phyloP scores from a whole-genome alignment of 2,797 vertebrate species.

The Xiphorhynchus erythropygius region DNA sequence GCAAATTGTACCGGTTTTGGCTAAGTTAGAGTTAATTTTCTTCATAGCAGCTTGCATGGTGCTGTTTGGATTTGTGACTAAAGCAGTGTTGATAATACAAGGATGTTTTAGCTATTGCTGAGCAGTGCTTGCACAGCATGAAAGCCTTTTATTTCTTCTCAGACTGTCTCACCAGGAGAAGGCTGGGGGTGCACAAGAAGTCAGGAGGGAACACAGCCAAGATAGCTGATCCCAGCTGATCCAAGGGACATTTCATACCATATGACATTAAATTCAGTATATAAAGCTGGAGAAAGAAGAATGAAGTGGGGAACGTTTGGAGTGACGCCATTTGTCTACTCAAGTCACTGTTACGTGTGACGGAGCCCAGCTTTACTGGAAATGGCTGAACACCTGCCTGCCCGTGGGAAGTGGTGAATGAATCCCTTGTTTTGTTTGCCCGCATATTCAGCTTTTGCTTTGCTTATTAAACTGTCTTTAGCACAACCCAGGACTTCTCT shows the following conservation, averaged over 20 bases:
- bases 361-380: background rate
- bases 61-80: background rate
- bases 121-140: background rate
- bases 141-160: background rate
- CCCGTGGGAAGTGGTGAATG: accelerated
- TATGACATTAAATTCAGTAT: accelerated
- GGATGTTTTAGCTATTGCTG: background rate
- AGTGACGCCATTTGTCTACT: background rate
- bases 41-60: background rate
- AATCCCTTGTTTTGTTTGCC: background rate
- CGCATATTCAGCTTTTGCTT: background rate
- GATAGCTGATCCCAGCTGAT: background rate
- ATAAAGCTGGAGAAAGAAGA: background rate
- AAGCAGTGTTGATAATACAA: background rate
- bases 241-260: background rate
- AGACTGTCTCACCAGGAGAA: background rate
- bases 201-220: accelerated
- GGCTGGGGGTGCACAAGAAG: background rate
- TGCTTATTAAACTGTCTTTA: background rate
- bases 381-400: background rate
- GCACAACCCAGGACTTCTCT: background rate
- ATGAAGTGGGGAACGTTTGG: background rate
- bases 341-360: accelerated
- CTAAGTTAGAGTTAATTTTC: background rate
- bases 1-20: background rate